Conservation (phyloP, 1,140 invertebrate species). For the Drosophila kepulauana region DNA sequence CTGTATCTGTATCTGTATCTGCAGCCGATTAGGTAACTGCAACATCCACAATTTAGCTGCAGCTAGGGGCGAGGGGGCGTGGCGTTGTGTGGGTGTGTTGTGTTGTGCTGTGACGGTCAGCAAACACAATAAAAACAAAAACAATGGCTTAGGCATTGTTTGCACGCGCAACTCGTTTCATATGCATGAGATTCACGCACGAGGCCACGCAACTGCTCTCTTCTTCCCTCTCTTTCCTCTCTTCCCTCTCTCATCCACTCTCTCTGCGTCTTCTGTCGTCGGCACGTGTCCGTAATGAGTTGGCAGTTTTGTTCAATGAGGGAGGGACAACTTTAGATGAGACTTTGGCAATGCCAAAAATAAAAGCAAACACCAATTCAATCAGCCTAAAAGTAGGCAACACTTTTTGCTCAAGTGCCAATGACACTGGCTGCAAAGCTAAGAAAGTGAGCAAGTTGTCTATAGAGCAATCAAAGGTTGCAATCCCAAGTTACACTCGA, state of each 20-base stretch:
- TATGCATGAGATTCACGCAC: constrained; percentile 64
- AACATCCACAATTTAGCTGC: neutral
- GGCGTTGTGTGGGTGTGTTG: neutral
- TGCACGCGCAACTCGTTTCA: constrained; percentile 64
- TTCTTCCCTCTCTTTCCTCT: neutral
- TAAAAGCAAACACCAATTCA: constrained; percentile 21
- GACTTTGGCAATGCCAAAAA: neutral
- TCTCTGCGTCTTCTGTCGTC: neutral
- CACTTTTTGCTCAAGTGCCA: constrained; percentile 12
- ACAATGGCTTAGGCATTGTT: constrained; percentile 60
- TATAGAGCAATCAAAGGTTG: neutral
- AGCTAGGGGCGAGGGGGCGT: neutral
- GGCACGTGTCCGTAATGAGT: constrained; percentile 62
- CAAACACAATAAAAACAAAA: constrained; percentile 8
- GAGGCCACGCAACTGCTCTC: constrained; percentile 34
- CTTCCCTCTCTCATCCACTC: neutral
- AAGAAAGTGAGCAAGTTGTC: neutral
- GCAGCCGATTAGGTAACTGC: neutral
- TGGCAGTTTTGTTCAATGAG: constrained; percentile 17
- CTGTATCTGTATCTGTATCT: neutral
- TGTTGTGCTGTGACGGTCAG: neutral
- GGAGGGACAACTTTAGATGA: no score
- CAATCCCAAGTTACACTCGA: neutral
- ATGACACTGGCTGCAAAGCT: neutral
- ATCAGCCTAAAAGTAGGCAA: constrained; percentile 56